Conservation (phyloP, 2,113 vertebrate genomes). For the Vimba vimba region DNA sequence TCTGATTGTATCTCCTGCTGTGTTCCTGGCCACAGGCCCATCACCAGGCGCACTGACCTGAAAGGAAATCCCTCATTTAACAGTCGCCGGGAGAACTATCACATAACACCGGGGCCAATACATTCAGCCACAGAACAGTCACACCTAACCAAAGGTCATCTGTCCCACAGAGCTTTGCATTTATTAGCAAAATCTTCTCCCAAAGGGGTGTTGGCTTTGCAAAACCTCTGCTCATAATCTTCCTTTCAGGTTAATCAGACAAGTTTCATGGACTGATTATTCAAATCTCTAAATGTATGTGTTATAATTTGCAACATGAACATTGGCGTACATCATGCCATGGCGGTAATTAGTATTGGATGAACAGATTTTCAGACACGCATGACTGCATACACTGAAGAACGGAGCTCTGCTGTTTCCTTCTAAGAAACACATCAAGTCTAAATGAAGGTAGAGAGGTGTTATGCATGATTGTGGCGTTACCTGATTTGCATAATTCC, state of each 20-base stretch:
- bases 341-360: not conserved
- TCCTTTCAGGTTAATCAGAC: not conserved
- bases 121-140: slow-evolving; percentile 24
- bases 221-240: not conserved
- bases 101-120: slow-evolving; percentile 19
- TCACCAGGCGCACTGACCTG: slow-evolving; percentile 40
- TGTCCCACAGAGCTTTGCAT: not conserved
- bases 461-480: not conserved
- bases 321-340: not conserved
- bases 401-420: not conserved
- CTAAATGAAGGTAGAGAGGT: slow-evolving; percentile 18
- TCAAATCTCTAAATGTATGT: not conserved
- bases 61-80: slow-evolving; percentile 56
- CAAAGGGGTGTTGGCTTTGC: not conserved
- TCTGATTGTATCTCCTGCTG: slow-evolving; percentile 59
- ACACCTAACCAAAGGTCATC: slow-evolving; percentile 36
- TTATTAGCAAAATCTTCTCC: slow-evolving; percentile 20
- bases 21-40: slow-evolving; percentile 50
- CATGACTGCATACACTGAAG: not conserved
- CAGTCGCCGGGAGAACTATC: slow-evolving; percentile 43
- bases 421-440: slow-evolving; percentile 22
- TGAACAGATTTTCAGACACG: not conserved
- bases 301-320: not conserved
- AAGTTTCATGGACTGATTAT: not conserved
- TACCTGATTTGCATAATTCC: not conserved